These are phyloP conservation scores for Anorthoa munda DNA, from an alignment of 2,888 invertebrate genomes.

Conservation along the genomic window DNA sequence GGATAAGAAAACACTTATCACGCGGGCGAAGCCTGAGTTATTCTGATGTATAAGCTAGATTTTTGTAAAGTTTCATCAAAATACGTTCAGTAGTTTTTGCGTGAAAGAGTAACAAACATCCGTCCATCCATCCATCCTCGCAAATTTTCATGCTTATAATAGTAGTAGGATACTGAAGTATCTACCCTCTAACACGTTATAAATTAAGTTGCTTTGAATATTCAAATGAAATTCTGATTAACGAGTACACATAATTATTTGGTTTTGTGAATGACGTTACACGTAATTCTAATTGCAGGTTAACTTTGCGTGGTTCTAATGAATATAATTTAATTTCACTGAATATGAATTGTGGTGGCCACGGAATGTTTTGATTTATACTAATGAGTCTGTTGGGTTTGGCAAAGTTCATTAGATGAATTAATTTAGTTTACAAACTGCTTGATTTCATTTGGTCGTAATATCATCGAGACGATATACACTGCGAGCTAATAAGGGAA, in stretches of 20 bases:
- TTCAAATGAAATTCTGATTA: conserved; percentile 82
- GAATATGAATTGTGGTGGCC: conserved; percentile 31
- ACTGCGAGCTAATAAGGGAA: background rate
- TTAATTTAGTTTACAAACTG: background rate
- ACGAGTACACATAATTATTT: conserved; percentile 72
- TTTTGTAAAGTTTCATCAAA: no score
- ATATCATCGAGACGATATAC: background rate
- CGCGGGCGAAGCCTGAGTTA: no score
- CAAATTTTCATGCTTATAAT: no score
- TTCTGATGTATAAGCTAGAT: no score
- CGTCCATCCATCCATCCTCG: no score
- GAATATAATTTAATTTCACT: conserved; percentile 55
- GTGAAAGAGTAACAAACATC: no score
- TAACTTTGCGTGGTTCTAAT: conserved; percentile 73
- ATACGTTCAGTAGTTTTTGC: no score
- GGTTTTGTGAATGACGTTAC: conserved; percentile 69
- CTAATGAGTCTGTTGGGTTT: conserved; percentile 25
- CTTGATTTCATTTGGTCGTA: background rate
- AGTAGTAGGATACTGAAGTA: conserved; percentile 69
- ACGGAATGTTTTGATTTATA: conserved; percentile 27
- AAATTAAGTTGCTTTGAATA: conserved; percentile 79
- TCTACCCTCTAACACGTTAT: conserved; percentile 65
- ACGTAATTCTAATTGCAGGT: conserved; percentile 74
- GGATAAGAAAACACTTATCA: no score
- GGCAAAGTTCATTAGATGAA: conserved; percentile 7